Conservation (phyloP, 2,113 vertebrate genomes). For the Channa argus region DNA sequence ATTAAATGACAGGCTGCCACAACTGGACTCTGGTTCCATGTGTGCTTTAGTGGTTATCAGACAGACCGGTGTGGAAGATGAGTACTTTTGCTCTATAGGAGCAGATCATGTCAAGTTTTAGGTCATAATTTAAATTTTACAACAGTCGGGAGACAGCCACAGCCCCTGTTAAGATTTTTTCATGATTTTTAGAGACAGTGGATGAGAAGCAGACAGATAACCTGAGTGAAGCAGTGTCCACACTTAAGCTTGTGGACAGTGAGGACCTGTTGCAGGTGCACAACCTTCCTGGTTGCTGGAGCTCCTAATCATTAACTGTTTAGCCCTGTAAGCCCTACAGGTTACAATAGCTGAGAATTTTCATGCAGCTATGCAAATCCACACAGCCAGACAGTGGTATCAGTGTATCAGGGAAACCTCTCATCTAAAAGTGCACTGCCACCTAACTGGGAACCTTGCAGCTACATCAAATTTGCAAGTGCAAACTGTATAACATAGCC, state of each 20-base stretch:
- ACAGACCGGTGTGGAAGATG: not conserved
- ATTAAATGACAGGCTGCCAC: not conserved
- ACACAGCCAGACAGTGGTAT: not conserved
- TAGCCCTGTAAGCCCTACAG: not conserved
- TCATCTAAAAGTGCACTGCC: not conserved
- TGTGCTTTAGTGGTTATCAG: not conserved
- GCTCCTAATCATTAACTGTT: constrained; percentile 48
- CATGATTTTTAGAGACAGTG: not conserved
- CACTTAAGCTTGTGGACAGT: not conserved
- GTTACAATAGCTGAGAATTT: constrained; percentile 25
- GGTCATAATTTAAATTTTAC: not conserved
- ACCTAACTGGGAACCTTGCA: not conserved
- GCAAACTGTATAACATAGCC: not conserved
- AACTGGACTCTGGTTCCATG: constrained; percentile 9
- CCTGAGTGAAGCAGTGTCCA: not conserved
- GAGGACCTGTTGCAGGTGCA: constrained; percentile 69
- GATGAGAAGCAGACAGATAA: not conserved
- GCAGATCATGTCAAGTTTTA: too few species aligned
- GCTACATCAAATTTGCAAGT: not conserved
- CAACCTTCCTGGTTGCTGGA: constrained; percentile 23
- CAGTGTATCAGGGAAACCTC: constrained; percentile 9
- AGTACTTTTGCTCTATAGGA: not conserved
- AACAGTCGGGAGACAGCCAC: too few species aligned
- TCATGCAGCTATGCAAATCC: constrained; percentile 63
- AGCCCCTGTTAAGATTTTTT: not conserved